These are phyloP conservation scores for Siphonodentalium dalli DNA, from an alignment of 2,888 invertebrate species.

Conservation along the genomic window DNA sequence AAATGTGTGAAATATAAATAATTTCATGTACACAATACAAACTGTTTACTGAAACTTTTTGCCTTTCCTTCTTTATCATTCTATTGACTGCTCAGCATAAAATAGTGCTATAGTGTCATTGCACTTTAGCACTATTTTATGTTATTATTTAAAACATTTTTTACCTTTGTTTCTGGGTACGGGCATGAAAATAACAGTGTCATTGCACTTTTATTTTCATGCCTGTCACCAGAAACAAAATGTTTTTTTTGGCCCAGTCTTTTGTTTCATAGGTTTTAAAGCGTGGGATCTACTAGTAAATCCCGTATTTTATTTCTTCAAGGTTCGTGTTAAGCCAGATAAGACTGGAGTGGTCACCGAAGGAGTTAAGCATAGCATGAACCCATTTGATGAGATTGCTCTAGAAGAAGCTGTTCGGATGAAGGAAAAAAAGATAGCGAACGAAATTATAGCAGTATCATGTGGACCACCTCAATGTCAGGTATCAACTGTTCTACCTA, in stretches of 20 bases:
- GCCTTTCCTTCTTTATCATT: too few relatives aligned
- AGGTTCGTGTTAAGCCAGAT: conserved; percentile 97
- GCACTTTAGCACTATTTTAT: too few relatives aligned
- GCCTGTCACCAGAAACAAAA: background rate
- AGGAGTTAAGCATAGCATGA: conserved; percentile 99
- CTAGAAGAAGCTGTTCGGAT: conserved; percentile 97
- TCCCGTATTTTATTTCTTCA: conserved; percentile 13
- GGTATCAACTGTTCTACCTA: conserved; percentile 66
- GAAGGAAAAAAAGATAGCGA: conserved; percentile 95
- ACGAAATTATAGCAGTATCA: conserved; percentile 93
- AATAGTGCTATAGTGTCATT: too few relatives aligned
- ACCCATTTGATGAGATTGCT: conserved; percentile 99
- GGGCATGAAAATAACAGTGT: too few relatives aligned
- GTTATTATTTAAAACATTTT: too few relatives aligned
- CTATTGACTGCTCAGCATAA: too few relatives aligned
- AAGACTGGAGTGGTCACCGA: conserved; percentile 98
- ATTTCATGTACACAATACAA: too few relatives aligned
- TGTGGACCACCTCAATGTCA: conserved; percentile 95
- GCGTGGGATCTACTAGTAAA: background rate
- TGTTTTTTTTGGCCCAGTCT: background rate
- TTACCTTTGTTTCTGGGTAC: too few relatives aligned
- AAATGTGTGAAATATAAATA: too few relatives aligned
- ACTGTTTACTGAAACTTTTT: too few relatives aligned
- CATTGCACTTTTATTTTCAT: background rate
- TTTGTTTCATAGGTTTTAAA: background rate